Conservation (phyloP, 1,140 invertebrate genomes). For the Leptinotarsa texana region DNA sequence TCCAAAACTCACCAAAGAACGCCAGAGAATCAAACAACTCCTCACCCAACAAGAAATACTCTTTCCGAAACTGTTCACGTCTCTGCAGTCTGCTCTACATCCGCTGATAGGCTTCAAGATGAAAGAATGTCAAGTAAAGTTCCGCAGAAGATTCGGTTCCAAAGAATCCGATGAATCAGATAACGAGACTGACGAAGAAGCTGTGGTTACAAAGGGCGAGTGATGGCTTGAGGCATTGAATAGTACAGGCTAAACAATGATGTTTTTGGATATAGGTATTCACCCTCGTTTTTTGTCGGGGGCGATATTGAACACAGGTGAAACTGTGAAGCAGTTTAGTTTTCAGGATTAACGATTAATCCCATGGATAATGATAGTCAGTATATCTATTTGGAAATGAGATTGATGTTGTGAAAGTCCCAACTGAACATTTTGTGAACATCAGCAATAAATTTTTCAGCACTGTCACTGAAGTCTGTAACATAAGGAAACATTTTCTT, state of each 20-base stretch:
- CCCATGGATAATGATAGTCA: neutral
- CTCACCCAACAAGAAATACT: constrained; percentile 76
- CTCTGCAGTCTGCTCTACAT: constrained; percentile 69
- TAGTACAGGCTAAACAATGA: neutral
- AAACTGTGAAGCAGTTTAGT: neutral
- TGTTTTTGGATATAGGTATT: neutral
- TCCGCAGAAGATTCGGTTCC: constrained; percentile 37
- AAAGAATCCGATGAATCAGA: constrained; percentile 37
- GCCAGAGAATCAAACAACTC: constrained; percentile 70
- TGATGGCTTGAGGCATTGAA: neutral
- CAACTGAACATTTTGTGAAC: no score
- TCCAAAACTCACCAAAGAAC: constrained; percentile 60
- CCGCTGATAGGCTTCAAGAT: constrained; percentile 68
- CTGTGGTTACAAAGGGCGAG: constrained; percentile 26
- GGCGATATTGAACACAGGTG: neutral
- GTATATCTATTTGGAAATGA: no score
- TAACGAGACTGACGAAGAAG: constrained; percentile 50
- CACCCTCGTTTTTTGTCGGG: neutral
- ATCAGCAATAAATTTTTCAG: no score
- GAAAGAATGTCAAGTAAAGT: constrained; percentile 57
- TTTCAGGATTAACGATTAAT: neutral
- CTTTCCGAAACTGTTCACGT: constrained; percentile 72
- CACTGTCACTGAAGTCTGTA: no score
- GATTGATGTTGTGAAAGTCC: no score
- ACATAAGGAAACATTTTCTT: no score